Conservation (phyloP, 2,113 vertebrate genomes). For the Alces alces region DNA sequence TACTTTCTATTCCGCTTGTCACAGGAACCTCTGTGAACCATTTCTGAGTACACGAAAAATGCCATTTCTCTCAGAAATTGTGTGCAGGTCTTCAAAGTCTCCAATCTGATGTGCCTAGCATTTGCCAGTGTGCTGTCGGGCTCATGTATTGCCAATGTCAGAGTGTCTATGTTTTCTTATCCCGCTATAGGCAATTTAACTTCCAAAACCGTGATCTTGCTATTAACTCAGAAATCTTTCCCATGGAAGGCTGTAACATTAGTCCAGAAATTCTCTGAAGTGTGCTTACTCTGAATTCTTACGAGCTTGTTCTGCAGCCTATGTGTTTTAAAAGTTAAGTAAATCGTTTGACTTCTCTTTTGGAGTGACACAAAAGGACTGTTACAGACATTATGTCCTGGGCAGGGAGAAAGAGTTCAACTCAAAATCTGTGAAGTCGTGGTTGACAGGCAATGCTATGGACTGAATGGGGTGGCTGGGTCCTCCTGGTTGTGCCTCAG, state of each 20-base stretch:
- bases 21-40: background rate
- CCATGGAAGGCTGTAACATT: conserved; percentile 43
- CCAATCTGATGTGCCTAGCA: background rate
- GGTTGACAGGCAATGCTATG: background rate
- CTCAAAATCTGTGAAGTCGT: background rate
- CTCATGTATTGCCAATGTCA: background rate
- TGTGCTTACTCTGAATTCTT: conserved; percentile 58
- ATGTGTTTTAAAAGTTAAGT: conserved; percentile 49
- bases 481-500: background rate
- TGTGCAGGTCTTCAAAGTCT: background rate
- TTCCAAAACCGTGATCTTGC: conserved; percentile 28
- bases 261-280: conserved; percentile 59
- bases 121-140: background rate
- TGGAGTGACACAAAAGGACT: background rate
- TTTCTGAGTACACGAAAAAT: conserved; percentile 23
- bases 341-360: conserved; percentile 52
- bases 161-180: background rate
- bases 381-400: background rate
- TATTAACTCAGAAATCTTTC: background rate
- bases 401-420: background rate
- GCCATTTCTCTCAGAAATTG: conserved; percentile 15
- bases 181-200: background rate
- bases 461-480: background rate
- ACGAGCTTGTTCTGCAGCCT: conserved; percentile 55
- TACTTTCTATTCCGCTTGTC: conserved; percentile 7